Conservation (phyloP, 2,113 vertebrate genomes). For the Perca fluviatilis region DNA sequence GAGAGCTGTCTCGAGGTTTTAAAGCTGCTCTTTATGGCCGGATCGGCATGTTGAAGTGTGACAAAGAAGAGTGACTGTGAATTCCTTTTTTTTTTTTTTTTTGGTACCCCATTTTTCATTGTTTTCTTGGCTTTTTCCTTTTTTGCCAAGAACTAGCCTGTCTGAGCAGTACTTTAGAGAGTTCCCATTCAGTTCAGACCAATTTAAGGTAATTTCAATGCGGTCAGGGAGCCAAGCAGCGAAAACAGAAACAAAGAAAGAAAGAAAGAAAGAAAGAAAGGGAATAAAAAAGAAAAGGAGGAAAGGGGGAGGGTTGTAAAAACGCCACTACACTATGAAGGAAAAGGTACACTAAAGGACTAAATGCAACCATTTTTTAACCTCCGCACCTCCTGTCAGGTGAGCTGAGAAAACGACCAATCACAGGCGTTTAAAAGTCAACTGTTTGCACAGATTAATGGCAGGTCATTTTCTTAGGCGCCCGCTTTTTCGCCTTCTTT, state of each 20-base stretch:
- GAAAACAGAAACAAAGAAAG: neutral
- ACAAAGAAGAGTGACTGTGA: slow-evolving; percentile 71
- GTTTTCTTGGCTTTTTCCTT: slow-evolving; percentile 47
- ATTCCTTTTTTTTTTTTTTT: slow-evolving; percentile 32
- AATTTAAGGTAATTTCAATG: slow-evolving; percentile 69
- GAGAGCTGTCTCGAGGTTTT: slow-evolving; percentile 47
- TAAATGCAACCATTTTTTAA: slow-evolving; percentile 56
- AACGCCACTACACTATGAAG: slow-evolving; percentile 40
- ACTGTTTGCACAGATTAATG: slow-evolving; percentile 85
- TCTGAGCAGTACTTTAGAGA: slow-evolving; percentile 63
- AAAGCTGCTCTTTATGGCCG: slow-evolving; percentile 53
- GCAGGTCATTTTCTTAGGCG: slow-evolving; percentile 74
- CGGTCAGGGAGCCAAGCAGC: slow-evolving; percentile 44
- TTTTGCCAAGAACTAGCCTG: slow-evolving; percentile 36
- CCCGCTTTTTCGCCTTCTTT: slow-evolving; percentile 66
- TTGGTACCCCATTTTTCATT: slow-evolving; percentile 42
- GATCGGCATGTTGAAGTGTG: slow-evolving; percentile 66
- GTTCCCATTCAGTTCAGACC: slow-evolving; percentile 68
- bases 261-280: slow-evolving; percentile 8
- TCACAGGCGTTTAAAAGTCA: slow-evolving; percentile 76
- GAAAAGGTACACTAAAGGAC: slow-evolving; percentile 58
- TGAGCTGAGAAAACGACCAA: slow-evolving; percentile 75
- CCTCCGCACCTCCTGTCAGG: slow-evolving; percentile 61
- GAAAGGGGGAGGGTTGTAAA: slow-evolving; percentile 9
- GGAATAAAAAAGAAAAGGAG: neutral